Evolutionary conservation across 2,888 invertebrate species (phyloP), one percentile per base, ranked within the genome.

Genomic region (Galerucella nymphaeae): DNA sequence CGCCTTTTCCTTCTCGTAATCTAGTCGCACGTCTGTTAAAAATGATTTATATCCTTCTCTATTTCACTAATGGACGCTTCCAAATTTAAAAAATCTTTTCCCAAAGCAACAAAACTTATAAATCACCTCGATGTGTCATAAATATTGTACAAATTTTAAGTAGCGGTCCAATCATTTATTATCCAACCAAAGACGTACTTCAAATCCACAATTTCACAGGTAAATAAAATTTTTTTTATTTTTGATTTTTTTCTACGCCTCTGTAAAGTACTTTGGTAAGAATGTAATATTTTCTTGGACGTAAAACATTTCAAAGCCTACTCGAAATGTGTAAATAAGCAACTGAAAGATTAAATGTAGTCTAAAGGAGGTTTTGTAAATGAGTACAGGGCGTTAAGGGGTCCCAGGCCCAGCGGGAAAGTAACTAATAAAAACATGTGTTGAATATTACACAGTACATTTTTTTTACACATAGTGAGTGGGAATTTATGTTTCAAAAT

Each of bases 281-380:
- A 66, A 66, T 42, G 66, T 66, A 66, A 73, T 65, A 70, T 73
- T 65, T 75, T 63, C 50, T 58, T 62, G 63, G 59, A 70, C 70
- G 67, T 71, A 65, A 66, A 71, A 71, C 71, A 68, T 72, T 67
- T 72, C 70, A 58, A 74, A 75, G 50, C 70, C 75, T 66, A 75
- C 75, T 73, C 67, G 68, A 67, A 71, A 73, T 70, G 72, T 75
- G 65, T 68, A 71, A 71, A 75, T 62, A 62, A 38, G 53, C 16
- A 41, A 16, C 42, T 38, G 11, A 42, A 42, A 62, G 41, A 62
- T 62, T 62, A 62, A 62, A 62, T 62, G 61, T 38, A 16, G 30
- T 41, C n/a, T 16, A 38, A 30, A 59, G 59, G 30, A 59, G 59
- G n/a, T 30, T 38, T 41, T 41, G 38, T 38, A 62, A 62, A 18